Conservation (phyloP, 2,888 invertebrate species). For the Drosophila cracens region DNA sequence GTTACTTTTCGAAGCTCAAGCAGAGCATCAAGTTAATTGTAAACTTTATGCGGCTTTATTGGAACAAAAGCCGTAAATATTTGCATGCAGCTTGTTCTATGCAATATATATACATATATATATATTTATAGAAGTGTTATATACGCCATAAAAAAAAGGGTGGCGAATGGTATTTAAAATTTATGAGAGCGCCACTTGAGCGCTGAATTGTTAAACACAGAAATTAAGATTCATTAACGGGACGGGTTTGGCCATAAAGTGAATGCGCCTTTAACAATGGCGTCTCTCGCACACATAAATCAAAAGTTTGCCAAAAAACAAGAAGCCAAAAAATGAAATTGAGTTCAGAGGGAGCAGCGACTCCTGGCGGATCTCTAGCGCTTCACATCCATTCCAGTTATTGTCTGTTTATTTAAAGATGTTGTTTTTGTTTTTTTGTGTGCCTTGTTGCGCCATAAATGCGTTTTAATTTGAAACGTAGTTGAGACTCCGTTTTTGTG, state of each 20-base stretch:
- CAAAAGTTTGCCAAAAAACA: slow-evolving; percentile 38
- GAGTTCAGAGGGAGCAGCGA: slow-evolving; percentile 13
- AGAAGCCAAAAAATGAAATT: slow-evolving; percentile 27
- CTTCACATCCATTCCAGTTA: slow-evolving; percentile 3
- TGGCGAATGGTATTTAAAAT: slow-evolving; percentile 64
- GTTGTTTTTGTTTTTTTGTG: slow-evolving; percentile 21
- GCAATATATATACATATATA: neutral
- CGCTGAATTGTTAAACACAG: slow-evolving; percentile 51
- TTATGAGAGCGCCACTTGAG: slow-evolving; percentile 61
- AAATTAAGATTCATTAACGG: slow-evolving; percentile 75
- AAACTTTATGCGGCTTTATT: slow-evolving; percentile 29
- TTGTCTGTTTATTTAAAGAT: slow-evolving; percentile 52
- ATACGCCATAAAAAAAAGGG: slow-evolving; percentile 34
- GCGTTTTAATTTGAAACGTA: slow-evolving; percentile 76
- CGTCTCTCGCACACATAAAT: slow-evolving; percentile 48
- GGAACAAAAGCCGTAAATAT: slow-evolving; percentile 50
- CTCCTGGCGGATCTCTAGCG: neutral
- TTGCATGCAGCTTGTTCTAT: slow-evolving; percentile 32
- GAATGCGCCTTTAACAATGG: slow-evolving; percentile 23
- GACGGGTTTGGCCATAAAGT: slow-evolving; percentile 16
- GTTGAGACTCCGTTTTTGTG: slow-evolving; percentile 54
- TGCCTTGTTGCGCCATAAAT: slow-evolving; percentile 69
- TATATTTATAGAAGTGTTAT: neutral
- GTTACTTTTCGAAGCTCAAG: slow-evolving; percentile 3
- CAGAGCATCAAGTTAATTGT: slow-evolving; percentile 30